These are phyloP conservation scores for Anthonomus grandis DNA, from an alignment of 1,140 invertebrate genomes.

Conservation along the genomic window DNA sequence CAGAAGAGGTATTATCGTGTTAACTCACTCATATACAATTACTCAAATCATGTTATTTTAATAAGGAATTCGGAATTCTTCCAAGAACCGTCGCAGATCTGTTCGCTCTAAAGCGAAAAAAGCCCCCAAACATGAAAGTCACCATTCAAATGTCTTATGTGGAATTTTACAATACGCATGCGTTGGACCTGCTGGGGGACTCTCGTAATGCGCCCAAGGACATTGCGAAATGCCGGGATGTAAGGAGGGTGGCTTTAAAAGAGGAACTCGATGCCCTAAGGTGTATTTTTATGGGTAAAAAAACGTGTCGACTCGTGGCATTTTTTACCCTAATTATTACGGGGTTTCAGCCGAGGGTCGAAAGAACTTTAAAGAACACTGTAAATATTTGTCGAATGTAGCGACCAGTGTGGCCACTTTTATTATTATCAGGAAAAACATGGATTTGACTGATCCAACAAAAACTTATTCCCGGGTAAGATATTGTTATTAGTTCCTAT, in stretches of 20 bases:
- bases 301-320: neutral
- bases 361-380: slow-evolving; percentile 28
- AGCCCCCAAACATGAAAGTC: slow-evolving; percentile 32
- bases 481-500: too few species aligned
- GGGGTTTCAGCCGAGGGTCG: slow-evolving; percentile 33
- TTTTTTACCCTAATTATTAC: neutral
- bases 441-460: slow-evolving; percentile 29
- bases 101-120: slow-evolving; percentile 24
- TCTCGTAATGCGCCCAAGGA: slow-evolving; percentile 21
- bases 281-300: slow-evolving; percentile 32
- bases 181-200: slow-evolving; percentile 33
- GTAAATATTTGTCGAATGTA: slow-evolving; percentile 31
- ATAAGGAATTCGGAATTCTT: slow-evolving; percentile 38
- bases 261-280: slow-evolving; percentile 29
- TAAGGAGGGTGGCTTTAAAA: slow-evolving; percentile 18
- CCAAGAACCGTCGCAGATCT: slow-evolving; percentile 33
- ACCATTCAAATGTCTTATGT: slow-evolving; percentile 36
- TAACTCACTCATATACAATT: neutral
- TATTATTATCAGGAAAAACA: slow-evolving; percentile 28
- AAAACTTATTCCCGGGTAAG: slow-evolving; percentile 32
- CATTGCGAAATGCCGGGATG: slow-evolving; percentile 14
- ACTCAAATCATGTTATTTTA: neutral
- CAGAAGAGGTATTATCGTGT: slow-evolving; percentile 30
- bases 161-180: slow-evolving; percentile 33
- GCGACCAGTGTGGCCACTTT: slow-evolving; percentile 35